phyloP scores from a whole-genome alignment of 2,888 invertebrate species.

The Agrotis puta region DNA sequence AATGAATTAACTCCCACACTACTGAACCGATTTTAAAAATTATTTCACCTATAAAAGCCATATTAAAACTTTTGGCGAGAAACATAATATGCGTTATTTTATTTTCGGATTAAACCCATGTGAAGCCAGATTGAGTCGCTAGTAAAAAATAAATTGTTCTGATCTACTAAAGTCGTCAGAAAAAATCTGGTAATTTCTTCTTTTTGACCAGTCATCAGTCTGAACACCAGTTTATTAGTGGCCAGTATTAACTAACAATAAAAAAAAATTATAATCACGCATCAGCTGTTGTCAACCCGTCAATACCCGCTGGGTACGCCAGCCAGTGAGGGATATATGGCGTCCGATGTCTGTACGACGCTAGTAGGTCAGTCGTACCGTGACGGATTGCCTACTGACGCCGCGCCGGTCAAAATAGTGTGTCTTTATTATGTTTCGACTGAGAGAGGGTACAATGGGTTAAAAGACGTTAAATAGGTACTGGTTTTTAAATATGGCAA shows the following conservation, averaged over 20 bases:
- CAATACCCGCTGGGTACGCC: conserved; percentile 49
- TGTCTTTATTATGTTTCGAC: conserved; percentile 2
- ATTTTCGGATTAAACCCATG: too few species aligned
- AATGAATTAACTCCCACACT: too few species aligned
- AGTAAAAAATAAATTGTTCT: too few species aligned
- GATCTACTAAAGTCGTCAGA: neutral
- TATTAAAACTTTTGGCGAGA: too few species aligned
- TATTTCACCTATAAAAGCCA: too few species aligned
- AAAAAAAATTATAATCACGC: conserved; percentile 40
- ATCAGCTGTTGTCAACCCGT: conserved; percentile 22
- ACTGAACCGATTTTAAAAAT: too few species aligned
- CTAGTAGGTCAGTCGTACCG: conserved; percentile 52
- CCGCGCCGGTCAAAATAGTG: conserved; percentile 30
- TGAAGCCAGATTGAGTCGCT: too few species aligned
- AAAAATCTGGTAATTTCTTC: neutral
- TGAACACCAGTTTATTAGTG: neutral
- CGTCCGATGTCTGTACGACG: conserved; percentile 46
- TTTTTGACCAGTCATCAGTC: neutral
- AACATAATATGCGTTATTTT: too few species aligned
- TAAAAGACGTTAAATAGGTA: neutral
- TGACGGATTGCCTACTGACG: conserved; percentile 49
- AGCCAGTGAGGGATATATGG: conserved; percentile 59
- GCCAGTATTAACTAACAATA: neutral
- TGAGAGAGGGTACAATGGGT: neutral
- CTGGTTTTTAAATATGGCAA: too few species aligned